Evolutionary conservation across 2,888 invertebrate species (phyloP).

Genomic region (Mythimna vitellina): DNA sequence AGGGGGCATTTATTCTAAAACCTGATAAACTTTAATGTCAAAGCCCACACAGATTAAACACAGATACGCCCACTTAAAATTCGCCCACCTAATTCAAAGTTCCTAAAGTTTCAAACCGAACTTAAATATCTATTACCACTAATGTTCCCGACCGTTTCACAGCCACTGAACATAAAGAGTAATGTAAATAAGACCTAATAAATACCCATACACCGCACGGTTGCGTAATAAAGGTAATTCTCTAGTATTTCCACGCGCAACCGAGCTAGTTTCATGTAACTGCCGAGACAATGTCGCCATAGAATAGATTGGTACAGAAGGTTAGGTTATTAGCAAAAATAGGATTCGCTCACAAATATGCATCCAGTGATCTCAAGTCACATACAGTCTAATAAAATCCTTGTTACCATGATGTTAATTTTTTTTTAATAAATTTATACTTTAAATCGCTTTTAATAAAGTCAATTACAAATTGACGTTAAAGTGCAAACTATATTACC

Average conservation of each 20-base stretch:
- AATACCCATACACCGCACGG: constrained; percentile 52
- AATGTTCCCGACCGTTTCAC: constrained; percentile 19
- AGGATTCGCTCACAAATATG: background rate
- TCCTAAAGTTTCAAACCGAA: constrained; percentile 11
- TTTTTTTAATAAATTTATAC: too few relatives aligned
- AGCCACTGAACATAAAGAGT: constrained; percentile 52
- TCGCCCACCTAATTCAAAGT: background rate
- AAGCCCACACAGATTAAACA: constrained; percentile 16
- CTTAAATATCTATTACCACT: constrained; percentile 42
- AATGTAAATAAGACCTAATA: constrained; percentile 61
- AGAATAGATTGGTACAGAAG: constrained; percentile 6
- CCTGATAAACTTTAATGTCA: constrained; percentile 1
- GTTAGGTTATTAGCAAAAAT: accelerated
- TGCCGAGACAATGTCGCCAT: constrained; percentile 42
- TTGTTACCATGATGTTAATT: background rate
- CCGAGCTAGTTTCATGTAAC: constrained; percentile 59
- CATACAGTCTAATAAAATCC: background rate
- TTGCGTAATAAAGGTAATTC: constrained; percentile 62
- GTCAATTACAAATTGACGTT: too few relatives aligned
- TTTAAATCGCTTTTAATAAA: too few relatives aligned
- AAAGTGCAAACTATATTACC: too few relatives aligned
- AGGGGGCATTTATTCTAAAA: background rate
- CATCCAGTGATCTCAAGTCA: background rate
- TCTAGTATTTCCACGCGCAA: constrained; percentile 58
- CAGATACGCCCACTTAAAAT: constrained; percentile 19